A percentile compares a stretch with the other conserved stretches of the same genome.
phyloP scores from a whole-genome alignment of 2,113 vertebrate genomes.

The Stegostoma tigrinum region DNA sequence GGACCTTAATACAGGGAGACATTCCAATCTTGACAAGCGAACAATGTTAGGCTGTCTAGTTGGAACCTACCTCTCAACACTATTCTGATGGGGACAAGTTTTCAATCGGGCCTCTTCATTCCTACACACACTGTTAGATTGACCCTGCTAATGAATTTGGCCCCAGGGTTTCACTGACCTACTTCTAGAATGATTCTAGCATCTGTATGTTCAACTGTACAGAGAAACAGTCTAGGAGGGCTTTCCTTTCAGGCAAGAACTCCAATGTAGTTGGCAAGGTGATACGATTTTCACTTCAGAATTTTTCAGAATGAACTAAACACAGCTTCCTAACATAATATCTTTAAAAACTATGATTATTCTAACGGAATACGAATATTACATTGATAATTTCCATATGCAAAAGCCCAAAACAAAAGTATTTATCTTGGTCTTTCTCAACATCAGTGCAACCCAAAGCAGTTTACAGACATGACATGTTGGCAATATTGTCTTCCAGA shows the following conservation, averaged over 20 bases:
- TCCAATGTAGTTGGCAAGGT: background rate
- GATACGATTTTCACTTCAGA: background rate
- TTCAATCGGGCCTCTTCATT: background rate
- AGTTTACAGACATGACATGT: too few species aligned
- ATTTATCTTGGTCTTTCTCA: too few species aligned
- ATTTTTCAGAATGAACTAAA: background rate
- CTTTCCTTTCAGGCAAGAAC: background rate
- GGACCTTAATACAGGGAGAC: background rate
- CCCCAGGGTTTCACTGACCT: background rate
- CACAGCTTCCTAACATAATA: background rate
- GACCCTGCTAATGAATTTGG: background rate
- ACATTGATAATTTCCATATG: background rate
- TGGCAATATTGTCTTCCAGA: background rate
- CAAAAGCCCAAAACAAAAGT: too few species aligned
- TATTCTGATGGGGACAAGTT: background rate
- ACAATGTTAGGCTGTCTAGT: background rate
- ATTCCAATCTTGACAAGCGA: background rate
- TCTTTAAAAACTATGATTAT: background rate
- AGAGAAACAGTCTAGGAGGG: background rate
- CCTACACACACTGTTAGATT: background rate
- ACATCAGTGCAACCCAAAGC: too few species aligned
- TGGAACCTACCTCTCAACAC: background rate
- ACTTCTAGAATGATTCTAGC: background rate
- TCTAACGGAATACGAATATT: background rate
- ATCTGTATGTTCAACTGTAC: background rate